Evolutionary conservation across 2,797 vertebrate species (phyloP).

Genomic region (Champsocephalus gunnari): DNA sequence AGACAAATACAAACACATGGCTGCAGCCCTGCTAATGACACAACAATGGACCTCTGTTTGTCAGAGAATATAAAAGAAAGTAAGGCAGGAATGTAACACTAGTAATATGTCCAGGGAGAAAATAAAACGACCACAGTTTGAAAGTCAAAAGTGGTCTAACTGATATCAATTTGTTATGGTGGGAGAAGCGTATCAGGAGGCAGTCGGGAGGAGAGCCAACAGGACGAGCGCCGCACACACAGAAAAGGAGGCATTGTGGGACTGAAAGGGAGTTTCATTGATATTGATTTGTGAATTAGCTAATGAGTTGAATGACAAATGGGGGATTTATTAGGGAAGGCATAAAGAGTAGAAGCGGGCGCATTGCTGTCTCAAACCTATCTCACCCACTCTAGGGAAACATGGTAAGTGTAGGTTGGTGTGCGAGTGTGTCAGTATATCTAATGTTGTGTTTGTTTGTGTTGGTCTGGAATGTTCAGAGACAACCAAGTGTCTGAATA

Average conservation of each 20-base stretch:
- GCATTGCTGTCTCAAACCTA: slow-evolving; percentile 62
- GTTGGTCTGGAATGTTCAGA: slow-evolving; percentile 6
- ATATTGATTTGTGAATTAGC: slow-evolving; percentile 80
- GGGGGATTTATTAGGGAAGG: slow-evolving; percentile 58
- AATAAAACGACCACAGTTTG: neutral
- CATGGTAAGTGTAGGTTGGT: neutral
- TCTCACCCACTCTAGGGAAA: slow-evolving; percentile 53
- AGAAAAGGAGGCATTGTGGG: neutral
- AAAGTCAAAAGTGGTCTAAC: slow-evolving; percentile 18
- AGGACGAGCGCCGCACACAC: neutral
- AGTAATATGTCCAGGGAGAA: neutral
- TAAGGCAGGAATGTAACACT: neutral
- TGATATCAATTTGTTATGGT: slow-evolving; percentile 46
- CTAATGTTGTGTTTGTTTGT: neutral
- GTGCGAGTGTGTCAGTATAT: neutral
- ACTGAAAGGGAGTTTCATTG: slow-evolving; percentile 51
- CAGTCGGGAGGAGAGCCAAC: slow-evolving; percentile 4
- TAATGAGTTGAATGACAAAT: slow-evolving; percentile 73
- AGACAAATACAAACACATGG: slow-evolving; percentile 25
- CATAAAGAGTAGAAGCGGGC: slow-evolving; percentile 20
- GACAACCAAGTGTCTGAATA: neutral
- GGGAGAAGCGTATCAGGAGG: slow-evolving; percentile 24
- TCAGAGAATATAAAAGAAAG: slow-evolving; percentile 1
- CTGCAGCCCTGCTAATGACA: slow-evolving; percentile 70
- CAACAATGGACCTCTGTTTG: slow-evolving; percentile 53